Percentiles rank a stretch among this genome's conserved stretches.
These are phyloP conservation scores for Balearica regulorum DNA, from an alignment of 2,797 vertebrate genomes.

Conservation along the genomic window DNA sequence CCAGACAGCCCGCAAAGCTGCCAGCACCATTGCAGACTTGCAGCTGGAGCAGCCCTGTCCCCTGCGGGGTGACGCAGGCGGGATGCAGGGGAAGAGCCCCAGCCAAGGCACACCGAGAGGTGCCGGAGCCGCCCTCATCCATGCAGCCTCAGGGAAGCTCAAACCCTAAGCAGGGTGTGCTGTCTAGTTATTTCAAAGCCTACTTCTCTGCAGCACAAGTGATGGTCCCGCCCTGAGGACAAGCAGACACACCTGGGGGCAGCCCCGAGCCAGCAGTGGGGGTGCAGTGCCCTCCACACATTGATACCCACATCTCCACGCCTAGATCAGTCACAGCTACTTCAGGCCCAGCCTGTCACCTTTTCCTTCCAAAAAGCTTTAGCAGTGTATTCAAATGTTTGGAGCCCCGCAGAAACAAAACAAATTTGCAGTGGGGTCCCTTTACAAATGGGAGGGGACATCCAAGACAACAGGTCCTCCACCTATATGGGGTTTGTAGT, in stretches of 20 bases:
- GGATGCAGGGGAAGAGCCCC: neutral
- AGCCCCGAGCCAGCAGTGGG: neutral
- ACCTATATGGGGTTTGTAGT: neutral
- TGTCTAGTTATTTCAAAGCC: neutral
- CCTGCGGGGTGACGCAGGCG: accelerated
- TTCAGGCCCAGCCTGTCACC: neutral
- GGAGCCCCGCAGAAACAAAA: neutral
- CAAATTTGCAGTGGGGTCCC: neutral
- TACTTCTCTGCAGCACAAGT: accelerated
- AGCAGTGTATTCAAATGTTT: neutral
- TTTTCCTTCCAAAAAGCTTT: neutral
- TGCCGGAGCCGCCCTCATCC: neutral
- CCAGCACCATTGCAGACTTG: accelerated
- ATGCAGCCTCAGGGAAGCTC: neutral
- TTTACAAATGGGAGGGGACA: neutral
- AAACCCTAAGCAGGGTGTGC: neutral
- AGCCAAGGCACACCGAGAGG: neutral
- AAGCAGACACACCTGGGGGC: neutral
- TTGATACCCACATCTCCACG: neutral
- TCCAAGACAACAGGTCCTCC: neutral
- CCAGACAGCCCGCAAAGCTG: neutral
- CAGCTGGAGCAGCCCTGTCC: neutral
- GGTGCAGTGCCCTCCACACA: neutral
- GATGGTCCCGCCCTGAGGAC: neutral
- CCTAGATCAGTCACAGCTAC: neutral